Conservation (phyloP, 2,797 vertebrate species). For the Oryzias dopingdopingensis region DNA sequence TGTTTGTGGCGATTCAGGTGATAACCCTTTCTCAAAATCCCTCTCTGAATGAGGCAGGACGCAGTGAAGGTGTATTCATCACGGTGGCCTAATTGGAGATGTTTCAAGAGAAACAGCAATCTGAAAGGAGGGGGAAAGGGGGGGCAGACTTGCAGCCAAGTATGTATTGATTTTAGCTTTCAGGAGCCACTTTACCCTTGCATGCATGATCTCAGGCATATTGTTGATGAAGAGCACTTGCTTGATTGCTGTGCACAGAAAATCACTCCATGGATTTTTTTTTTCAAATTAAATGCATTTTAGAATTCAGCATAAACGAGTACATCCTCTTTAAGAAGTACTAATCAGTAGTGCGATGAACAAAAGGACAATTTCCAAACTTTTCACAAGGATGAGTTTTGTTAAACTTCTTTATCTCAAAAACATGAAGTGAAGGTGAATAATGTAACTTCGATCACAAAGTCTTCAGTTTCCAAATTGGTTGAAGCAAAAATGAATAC, state of each 20-base stretch:
- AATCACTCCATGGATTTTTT: slow-evolving; percentile 18
- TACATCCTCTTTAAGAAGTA: too few relatives aligned
- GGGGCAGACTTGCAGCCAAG: slow-evolving; percentile 14
- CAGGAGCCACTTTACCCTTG: slow-evolving; percentile 24
- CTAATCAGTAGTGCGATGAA: too few relatives aligned
- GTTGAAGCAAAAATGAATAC: too few relatives aligned
- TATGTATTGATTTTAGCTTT: slow-evolving; percentile 51
- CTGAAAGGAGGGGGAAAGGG: slow-evolving; percentile 16
- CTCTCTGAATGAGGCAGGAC: slow-evolving; percentile 16
- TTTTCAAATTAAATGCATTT: slow-evolving; percentile 11
- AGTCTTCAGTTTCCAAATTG: too few relatives aligned
- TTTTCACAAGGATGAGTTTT: too few relatives aligned
- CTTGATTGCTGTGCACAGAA: slow-evolving; percentile 39
- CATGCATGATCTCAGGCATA: slow-evolving; percentile 29
- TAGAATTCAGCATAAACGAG: background rate
- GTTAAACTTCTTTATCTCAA: too few relatives aligned
- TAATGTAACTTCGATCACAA: too few relatives aligned
- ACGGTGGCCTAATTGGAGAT: slow-evolving; percentile 21
- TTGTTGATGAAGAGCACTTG: slow-evolving; percentile 48
- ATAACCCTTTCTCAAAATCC: slow-evolving; percentile 10
- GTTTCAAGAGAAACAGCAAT: slow-evolving; percentile 25
- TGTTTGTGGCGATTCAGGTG: slow-evolving; percentile 28
- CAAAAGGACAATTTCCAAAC: too few relatives aligned
- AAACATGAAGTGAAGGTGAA: too few relatives aligned
- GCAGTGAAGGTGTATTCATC: slow-evolving; percentile 17